Base-by-base conservation (phyloP, 2,888 invertebrate genomes). In the Temnothorax rugatulus region DNA sequence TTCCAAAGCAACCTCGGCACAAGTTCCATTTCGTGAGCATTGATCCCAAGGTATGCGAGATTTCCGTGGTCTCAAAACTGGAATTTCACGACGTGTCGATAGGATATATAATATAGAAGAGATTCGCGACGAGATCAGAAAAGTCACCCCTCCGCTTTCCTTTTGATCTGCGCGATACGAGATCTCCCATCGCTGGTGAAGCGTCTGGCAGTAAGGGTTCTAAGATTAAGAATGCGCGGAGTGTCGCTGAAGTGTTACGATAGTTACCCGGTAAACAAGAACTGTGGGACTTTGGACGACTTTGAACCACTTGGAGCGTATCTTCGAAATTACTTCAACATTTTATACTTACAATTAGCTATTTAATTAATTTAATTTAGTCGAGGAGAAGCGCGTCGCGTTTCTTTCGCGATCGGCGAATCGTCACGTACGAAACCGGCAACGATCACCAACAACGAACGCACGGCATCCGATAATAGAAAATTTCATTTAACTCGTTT, bases 31-130 rank as follows among this genome's bases (percentile, higher is more conserved):
- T 77, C 82, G 66, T 44, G 85, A 86, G 79, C 84, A 61, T 85
- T 84, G 88, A 90, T 87, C 87, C 88, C 86, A 82, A 85, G 64
- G 64, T 71, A 85, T 83, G 50, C 69, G 74, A 89, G 63, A 88
- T 82, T 88, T 50, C 69, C 79, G 81, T 54, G 75, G 44, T 57
- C 68, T 84, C 75, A 29, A 66, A 34, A 81, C 34, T 61, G 76
- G 57, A 66, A 66, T 66, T 85, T 69, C 25, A 69, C 54, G 44
- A 54, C 21, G 59, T 59, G 18, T 71, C 21, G 71, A 47, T 50
- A 34, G 73, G 34, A 50, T 4, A 29, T 29, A 29, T 29, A 29
- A 21, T 44, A n/a, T 34, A 75, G 74, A 73, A 59, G 52, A 73
- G 41, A 82, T 52, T 52, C 44, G 75, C 41, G 29, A 41, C 75